These are phyloP conservation scores for Hypselothyrea guttata DNA, from an alignment of 2,888 invertebrate species.

Conservation along the genomic window DNA sequence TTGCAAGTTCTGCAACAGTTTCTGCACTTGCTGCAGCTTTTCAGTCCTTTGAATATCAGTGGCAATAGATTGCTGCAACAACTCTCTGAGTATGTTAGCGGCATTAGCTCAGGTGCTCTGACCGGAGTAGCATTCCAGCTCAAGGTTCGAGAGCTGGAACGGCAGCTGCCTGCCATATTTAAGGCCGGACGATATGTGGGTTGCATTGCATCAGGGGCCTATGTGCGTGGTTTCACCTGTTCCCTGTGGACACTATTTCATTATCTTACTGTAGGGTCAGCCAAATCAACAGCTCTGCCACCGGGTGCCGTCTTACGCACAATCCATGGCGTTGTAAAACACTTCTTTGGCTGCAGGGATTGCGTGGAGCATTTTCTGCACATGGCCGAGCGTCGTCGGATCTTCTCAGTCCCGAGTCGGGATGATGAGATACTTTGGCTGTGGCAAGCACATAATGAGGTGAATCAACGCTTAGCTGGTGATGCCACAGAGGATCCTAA, in stretches of 20 bases:
- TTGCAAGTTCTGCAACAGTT: conserved; percentile 32
- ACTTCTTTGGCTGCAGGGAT: conserved; percentile 95
- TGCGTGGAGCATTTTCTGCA: conserved; percentile 93
- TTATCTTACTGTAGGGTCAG: conserved; percentile 89
- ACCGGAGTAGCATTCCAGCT: conserved; percentile 41
- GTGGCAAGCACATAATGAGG: conserved; percentile 95
- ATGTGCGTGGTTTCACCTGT: conserved; percentile 93
- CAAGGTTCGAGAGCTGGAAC: conserved; percentile 25
- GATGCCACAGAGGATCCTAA: conserved; percentile 94
- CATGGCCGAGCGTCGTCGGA: conserved; percentile 51
- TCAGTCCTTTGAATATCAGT: conserved; percentile 42
- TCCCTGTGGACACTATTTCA: conserved; percentile 97
- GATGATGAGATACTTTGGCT: conserved; percentile 92
- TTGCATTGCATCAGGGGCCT: conserved; percentile 89
- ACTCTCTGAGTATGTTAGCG: conserved; percentile 17
- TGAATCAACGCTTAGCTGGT: conserved; percentile 91
- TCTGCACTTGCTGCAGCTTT: conserved; percentile 22
- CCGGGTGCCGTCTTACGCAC: conserved; percentile 32
- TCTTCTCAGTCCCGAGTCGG: conserved; percentile 12
- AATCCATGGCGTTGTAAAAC: conserved; percentile 56
- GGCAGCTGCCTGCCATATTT: conserved; percentile 32
- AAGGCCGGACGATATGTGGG: conserved; percentile 90
- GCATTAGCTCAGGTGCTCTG: conserved; percentile 5
- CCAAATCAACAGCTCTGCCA: conserved; percentile 14
- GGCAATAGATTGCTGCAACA: conserved; percentile 30